These are phyloP conservation scores for Geophilus truncorum DNA, from an alignment of 2,888 invertebrate species.

Conservation along the genomic window DNA sequence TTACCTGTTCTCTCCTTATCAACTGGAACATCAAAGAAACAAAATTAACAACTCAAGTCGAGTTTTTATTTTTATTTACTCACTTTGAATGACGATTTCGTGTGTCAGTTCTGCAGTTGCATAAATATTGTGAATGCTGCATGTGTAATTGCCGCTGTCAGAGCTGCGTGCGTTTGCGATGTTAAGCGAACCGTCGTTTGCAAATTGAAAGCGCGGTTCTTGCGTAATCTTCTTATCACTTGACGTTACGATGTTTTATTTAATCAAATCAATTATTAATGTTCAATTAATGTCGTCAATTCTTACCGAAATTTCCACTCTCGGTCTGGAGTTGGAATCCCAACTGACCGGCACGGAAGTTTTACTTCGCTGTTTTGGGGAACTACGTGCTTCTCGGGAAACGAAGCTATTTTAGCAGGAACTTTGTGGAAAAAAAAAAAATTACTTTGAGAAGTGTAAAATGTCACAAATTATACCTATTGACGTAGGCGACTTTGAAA, in stretches of 20 bases:
- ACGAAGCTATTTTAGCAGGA: slow-evolving; percentile 90
- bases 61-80: background rate
- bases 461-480: no score
- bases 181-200: slow-evolving; percentile 35
- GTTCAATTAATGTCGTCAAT: background rate
- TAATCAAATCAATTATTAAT: background rate
- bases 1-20: slow-evolving; percentile 33
- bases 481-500: slow-evolving; percentile 68
- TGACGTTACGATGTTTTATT: background rate
- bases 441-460: no score
- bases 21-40: background rate
- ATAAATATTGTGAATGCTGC: slow-evolving; percentile 37
- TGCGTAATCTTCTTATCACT: slow-evolving; percentile 33
- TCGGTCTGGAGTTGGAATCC: slow-evolving; percentile 85
- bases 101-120: slow-evolving; percentile 34
- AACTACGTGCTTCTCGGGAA: slow-evolving; percentile 76
- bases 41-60: background rate
- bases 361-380: slow-evolving; percentile 92
- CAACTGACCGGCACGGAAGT: slow-evolving; percentile 85
- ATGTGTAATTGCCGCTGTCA: slow-evolving; percentile 37
- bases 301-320: slow-evolving; percentile 57
- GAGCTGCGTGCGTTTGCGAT: background rate
- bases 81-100: slow-evolving; percentile 36
- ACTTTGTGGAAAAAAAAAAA: no score
- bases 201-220: slow-evolving; percentile 29